Evolutionary conservation across 1,140 invertebrate genomes (phyloP).

Genomic region (Drosophila biarmipes): DNA sequence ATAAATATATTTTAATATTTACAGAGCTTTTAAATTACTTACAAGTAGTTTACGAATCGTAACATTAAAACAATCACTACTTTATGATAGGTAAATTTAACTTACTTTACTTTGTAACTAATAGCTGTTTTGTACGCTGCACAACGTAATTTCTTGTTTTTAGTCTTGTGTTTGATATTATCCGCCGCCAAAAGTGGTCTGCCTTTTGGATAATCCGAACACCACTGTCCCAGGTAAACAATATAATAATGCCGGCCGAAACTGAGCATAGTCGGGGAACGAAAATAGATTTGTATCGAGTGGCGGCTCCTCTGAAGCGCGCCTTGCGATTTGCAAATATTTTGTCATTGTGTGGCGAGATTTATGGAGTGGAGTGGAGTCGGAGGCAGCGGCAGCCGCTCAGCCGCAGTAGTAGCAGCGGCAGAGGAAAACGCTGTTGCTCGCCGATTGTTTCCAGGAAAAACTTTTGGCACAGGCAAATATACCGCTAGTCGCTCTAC

Average conservation of each 20-base stretch:
- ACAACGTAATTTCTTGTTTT: neutral
- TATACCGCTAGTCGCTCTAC: conserved; percentile 67
- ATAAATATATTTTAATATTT: neutral
- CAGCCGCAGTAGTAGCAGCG: conserved; percentile 32
- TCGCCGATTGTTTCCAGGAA: conserved; percentile 78
- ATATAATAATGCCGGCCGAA: conserved; percentile 76
- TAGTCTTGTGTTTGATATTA: neutral
- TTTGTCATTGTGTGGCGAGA: conserved; percentile 84
- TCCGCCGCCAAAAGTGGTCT: neutral
- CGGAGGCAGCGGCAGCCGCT: conserved; percentile 38
- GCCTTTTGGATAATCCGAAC: neutral
- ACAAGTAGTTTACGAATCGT: neutral
- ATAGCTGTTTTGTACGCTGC: no score
- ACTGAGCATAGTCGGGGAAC: conserved; percentile 41
- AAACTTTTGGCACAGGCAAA: conserved; percentile 73
- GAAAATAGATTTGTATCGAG: conserved; percentile 84
- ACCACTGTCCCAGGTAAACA: conserved; percentile 59
- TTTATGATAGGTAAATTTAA: neutral
- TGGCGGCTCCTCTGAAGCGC: conserved; percentile 82
- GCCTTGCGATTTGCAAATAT: conserved; percentile 84
- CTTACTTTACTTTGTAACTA: neutral
- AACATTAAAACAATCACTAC: neutral
- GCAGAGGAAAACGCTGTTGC: conserved; percentile 60
- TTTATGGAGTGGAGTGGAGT: conserved; percentile 81
- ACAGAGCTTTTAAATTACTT: neutral